Conservation (phyloP, 2,888 invertebrate genomes). For the Aleiodes alternator region DNA sequence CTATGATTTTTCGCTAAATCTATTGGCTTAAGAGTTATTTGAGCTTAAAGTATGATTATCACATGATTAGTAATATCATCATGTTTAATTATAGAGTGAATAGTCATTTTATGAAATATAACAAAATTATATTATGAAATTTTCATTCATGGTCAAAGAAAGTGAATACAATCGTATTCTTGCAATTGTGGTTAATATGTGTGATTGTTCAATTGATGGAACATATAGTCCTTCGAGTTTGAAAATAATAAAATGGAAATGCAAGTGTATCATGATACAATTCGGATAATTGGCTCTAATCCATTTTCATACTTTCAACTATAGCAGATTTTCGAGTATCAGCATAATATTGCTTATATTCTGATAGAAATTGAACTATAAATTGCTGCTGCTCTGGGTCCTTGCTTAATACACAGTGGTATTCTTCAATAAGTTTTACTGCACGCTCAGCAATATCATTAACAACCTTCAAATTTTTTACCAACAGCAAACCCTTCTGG, state of each 20-base stretch:
- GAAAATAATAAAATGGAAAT: constrained; percentile 30
- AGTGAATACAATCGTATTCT: constrained; percentile 15
- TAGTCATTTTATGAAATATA: too few relatives aligned
- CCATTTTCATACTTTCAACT: constrained; percentile 32
- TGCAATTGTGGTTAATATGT: constrained; percentile 29
- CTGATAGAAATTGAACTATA: constrained; percentile 34
- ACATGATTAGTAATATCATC: too few relatives aligned
- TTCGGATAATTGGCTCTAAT: constrained; percentile 33
- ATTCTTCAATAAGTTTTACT: constrained; percentile 43
- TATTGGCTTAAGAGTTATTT: too few relatives aligned
- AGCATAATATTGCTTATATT: constrained; percentile 41
- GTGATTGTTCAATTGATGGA: constrained; percentile 25
- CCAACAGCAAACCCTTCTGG: constrained; percentile 13
- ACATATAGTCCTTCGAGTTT: constrained; percentile 26
- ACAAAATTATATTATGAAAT: constrained; percentile 1
- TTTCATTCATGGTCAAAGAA: constrained; percentile 19
- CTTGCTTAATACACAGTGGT: constrained; percentile 37
- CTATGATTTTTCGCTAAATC: too few relatives aligned
- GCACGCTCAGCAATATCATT: constrained; percentile 46
- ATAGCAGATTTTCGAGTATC: constrained; percentile 22
- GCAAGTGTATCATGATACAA: constrained; percentile 29
- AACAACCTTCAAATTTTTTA: constrained; percentile 27
- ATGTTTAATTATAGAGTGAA: too few relatives aligned
- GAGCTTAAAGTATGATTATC: too few relatives aligned
- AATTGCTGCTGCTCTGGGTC: constrained; percentile 43